phyloP scores from a whole-genome alignment of 2,797 vertebrate genomes.

The Mus spretus region DNA sequence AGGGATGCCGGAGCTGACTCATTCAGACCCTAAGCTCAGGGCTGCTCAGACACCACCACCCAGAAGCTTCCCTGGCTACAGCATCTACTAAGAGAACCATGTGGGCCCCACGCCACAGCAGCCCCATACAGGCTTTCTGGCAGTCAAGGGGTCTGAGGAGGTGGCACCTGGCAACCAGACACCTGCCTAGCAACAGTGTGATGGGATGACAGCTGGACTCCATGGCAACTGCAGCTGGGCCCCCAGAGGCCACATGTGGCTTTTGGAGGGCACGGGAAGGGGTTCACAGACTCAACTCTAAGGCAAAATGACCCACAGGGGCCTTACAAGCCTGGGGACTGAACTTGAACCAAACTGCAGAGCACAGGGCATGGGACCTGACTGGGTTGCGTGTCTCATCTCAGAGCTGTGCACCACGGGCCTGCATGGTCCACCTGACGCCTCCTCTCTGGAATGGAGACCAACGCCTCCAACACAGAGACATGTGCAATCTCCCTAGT shows the following conservation, averaged over 20 bases:
- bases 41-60: background rate
- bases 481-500: rapidly evolving
- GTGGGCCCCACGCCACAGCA: background rate
- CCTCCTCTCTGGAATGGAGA: background rate
- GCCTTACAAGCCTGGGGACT: slow-evolving; percentile 38
- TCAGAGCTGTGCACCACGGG: background rate
- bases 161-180: slow-evolving; percentile 75
- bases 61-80: background rate
- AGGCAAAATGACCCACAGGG: background rate
- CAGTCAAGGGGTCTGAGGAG: slow-evolving; percentile 67
- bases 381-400: background rate
- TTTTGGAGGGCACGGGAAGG: background rate
- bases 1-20: background rate
- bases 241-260: background rate
- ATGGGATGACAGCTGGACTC: slow-evolving; percentile 59
- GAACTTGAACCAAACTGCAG: background rate
- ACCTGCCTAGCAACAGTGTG: slow-evolving; percentile 69
- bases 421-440: background rate
- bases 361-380: background rate
- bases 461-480: rapidly evolving
- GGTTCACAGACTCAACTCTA: slow-evolving; percentile 63
- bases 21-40: background rate
- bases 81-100: background rate
- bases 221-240: slow-evolving; percentile 75
- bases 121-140: background rate